These are phyloP conservation scores for Triplophysa siluroides DNA, from an alignment of 2,113 vertebrate species.

Conservation along the genomic window DNA sequence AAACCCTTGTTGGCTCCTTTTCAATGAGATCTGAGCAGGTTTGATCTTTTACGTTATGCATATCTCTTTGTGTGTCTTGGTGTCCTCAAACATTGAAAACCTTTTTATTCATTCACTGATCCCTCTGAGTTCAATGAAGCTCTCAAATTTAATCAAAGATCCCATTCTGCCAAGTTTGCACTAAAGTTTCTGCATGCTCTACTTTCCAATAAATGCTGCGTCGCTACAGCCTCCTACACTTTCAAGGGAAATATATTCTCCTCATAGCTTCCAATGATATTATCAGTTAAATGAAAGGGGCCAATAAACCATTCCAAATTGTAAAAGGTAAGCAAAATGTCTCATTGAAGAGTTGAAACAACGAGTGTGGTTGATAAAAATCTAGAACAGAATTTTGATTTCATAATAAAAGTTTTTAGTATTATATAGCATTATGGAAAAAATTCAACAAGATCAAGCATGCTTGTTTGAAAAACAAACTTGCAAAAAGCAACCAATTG, in stretches of 20 bases:
- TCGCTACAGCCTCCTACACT: neutral
- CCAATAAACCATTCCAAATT: slow-evolving; percentile 8
- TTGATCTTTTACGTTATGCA: slow-evolving; percentile 12
- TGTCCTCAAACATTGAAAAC: slow-evolving; percentile 11
- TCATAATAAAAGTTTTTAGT: neutral
- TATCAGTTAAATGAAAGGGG: slow-evolving; percentile 20
- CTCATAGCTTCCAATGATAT: slow-evolving; percentile 20
- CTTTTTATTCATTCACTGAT: neutral
- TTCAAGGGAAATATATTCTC: slow-evolving; percentile 34
- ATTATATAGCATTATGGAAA: no score
- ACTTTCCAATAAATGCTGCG: slow-evolving; percentile 19
- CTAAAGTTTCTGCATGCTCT: slow-evolving; percentile 1
- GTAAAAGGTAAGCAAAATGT: neutral
- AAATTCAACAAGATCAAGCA: no score
- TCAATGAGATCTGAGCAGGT: neutral
- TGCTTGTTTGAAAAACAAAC: no score
- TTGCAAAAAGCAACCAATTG: no score
- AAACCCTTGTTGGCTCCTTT: neutral
- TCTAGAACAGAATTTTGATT: neutral
- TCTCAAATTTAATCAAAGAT: slow-evolving; percentile 7
- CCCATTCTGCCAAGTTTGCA: slow-evolving; percentile 3
- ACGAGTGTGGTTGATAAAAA: neutral
- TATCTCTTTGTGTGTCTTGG: neutral
- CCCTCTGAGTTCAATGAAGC: neutral
- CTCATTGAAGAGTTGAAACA: slow-evolving; percentile 1